Percentiles rank a stretch among this genome's conserved stretches.
phyloP scores from a whole-genome alignment of 2,797 vertebrate genomes.

The Gallinago nigripennis region DNA sequence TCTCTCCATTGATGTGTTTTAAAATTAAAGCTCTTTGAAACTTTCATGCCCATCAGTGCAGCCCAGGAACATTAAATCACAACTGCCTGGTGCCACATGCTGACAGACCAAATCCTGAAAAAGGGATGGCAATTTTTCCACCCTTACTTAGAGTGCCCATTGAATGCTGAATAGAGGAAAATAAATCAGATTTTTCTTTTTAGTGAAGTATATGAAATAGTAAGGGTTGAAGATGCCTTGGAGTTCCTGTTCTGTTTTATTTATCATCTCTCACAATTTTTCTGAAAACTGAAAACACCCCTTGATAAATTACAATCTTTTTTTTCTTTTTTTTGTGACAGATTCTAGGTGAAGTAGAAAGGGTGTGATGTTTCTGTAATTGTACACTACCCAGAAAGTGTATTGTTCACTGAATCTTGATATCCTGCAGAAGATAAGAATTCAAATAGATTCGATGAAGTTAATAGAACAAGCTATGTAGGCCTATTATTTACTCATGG shows the following conservation, averaged over 20 bases:
- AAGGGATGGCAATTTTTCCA: background rate
- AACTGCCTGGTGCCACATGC: background rate
- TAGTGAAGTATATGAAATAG: background rate
- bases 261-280: background rate
- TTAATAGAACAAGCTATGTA: background rate
- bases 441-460: background rate
- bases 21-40: slow-evolving; percentile 38
- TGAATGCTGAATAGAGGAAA: background rate
- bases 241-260: background rate
- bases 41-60: background rate
- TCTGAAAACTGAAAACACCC: background rate
- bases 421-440: slow-evolving; percentile 1
- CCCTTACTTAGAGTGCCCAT: background rate
- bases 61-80: background rate
- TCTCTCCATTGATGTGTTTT: background rate
- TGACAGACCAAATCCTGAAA: background rate
- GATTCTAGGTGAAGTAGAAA: background rate
- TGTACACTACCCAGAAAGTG: background rate
- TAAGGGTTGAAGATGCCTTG: background rate
- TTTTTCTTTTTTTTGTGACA: background rate
- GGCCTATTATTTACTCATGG: background rate
- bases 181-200: background rate
- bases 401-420: background rate
- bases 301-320: background rate
- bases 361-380: background rate